Evolutionary conservation across 1,140 invertebrate species (phyloP).

Genomic region (Mactra quadrangularis): DNA sequence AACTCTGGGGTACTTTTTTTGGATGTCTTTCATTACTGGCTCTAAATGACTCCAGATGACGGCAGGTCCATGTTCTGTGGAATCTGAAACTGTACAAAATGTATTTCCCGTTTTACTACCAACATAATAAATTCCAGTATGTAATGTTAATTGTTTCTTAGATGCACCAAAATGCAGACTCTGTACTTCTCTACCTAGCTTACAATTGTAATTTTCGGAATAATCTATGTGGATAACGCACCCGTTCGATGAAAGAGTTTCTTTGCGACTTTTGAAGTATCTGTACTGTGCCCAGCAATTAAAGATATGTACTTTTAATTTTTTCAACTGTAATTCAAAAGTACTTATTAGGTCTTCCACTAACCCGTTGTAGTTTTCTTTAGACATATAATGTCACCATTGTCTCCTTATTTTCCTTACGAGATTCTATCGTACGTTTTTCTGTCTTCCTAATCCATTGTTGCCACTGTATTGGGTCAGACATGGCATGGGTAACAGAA

Average conservation of each 20-base stretch:
- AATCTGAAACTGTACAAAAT: slow-evolving; percentile 60
- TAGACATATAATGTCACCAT: background rate
- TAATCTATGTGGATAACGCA: slow-evolving; percentile 64
- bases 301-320: background rate
- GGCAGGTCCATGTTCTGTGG: slow-evolving; percentile 47
- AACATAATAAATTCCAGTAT: slow-evolving; percentile 27
- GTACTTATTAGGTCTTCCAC: background rate
- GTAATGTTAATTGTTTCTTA: slow-evolving; percentile 56
- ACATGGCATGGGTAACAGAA: background rate
- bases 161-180: slow-evolving; percentile 66
- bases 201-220: slow-evolving; percentile 64
- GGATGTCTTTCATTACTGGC: slow-evolving; percentile 19
- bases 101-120: background rate
- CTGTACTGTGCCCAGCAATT: background rate
- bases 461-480: background rate
- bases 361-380: background rate
- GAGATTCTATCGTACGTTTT: background rate
- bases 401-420: background rate
- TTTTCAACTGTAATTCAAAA: background rate
- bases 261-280: background rate
- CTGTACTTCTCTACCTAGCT: slow-evolving; percentile 51
- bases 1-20: slow-evolving; percentile 55
- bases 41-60: slow-evolving; percentile 65
- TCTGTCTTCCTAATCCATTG: background rate
- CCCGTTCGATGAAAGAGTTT: slow-evolving; percentile 33